Conservation (phyloP, 2,888 invertebrate genomes). For the Neoaliturus tenellus region DNA sequence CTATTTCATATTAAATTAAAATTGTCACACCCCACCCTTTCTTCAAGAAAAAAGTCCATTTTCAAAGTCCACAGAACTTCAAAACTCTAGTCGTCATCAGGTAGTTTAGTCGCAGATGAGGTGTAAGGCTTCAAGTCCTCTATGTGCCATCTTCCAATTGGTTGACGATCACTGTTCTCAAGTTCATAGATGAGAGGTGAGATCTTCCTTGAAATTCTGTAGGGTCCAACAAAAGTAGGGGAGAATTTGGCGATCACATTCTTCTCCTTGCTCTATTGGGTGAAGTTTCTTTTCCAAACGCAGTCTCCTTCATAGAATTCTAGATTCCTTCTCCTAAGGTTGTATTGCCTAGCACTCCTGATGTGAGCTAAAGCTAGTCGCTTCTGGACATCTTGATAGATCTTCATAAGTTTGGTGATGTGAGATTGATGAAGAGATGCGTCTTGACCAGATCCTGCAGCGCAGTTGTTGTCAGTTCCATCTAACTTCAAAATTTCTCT, state of each 20-base stretch:
- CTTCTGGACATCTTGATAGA: background rate
- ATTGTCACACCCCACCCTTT: too few species aligned
- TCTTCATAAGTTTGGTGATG: too few species aligned
- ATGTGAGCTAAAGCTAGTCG: background rate
- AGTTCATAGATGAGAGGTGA: slow-evolving; percentile 62
- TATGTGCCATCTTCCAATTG: slow-evolving; percentile 59
- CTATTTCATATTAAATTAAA: too few species aligned
- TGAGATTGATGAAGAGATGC: too few species aligned
- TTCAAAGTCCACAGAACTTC: too few species aligned
- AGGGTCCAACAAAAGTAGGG: slow-evolving; percentile 60
- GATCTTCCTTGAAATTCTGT: slow-evolving; percentile 47
- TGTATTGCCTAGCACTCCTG: background rate
- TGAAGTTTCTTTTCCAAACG: slow-evolving; percentile 35
- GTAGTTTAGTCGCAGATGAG: too few species aligned
- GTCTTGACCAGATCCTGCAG: too few species aligned
- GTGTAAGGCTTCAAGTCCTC: slow-evolving; percentile 56
- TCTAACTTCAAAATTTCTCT: too few species aligned
- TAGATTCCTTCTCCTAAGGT: slow-evolving; percentile 38
- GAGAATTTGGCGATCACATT: slow-evolving; percentile 60
- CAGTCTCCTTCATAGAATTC: slow-evolving; percentile 19
- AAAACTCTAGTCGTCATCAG: too few species aligned
- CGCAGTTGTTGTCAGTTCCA: too few species aligned
- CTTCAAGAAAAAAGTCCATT: too few species aligned
- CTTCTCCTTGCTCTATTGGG: slow-evolving; percentile 54
- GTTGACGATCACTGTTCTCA: background rate